Base-by-base conservation (phyloP, 2,888 invertebrate genomes). In the Phyllotreta striolata region DNA sequence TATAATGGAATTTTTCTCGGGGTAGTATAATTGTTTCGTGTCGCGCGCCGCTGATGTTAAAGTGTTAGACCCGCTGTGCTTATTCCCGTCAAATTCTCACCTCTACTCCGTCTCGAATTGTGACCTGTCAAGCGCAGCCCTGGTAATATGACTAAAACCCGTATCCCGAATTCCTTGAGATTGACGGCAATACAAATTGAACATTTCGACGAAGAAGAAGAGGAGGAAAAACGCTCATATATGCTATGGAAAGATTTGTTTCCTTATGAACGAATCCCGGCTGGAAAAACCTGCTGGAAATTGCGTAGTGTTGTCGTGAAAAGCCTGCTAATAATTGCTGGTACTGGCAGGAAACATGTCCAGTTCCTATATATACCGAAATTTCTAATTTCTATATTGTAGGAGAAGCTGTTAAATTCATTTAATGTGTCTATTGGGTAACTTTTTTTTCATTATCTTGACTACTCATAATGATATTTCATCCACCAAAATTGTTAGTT, bases 121-220 rank as follows among this genome's bases (percentile, higher is more conserved):
- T 12, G 55, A 55, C 47, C 62, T 62, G 62, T 62, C 62, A 62
- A 62, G 13, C 34, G 49, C 62, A 62, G 62, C 40, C 6, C 49
- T 55, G 47, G 47, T 62, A 55, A 55, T 62, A 62, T 55, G 55
- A 55, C 62, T 62, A 14, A 62, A 62, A 55, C 55, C 49, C 62
- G 41, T 62, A 62, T 62, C 62, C 24, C 55, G 62, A 46, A 55
- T 49, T 24, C 40, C 38, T 55, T 49, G 62, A 55, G 55, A 62
- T 62, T 62, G 62, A 62, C 62, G 55, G 46, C 49, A 41, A 47
- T 44, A 49, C 62, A 55, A 46, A 62, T 62, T 62, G 62, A 47
- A 55, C 39, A 38, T 55, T 62, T 49, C n/a, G 9, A 10, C 12
- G 39, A 55, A 8, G 41, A 52, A n/a, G 40, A n/a, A 55, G 55